Evolutionary conservation across 1,140 invertebrate species (phyloP).

Genomic region (Gonatopus flavifemur): DNA sequence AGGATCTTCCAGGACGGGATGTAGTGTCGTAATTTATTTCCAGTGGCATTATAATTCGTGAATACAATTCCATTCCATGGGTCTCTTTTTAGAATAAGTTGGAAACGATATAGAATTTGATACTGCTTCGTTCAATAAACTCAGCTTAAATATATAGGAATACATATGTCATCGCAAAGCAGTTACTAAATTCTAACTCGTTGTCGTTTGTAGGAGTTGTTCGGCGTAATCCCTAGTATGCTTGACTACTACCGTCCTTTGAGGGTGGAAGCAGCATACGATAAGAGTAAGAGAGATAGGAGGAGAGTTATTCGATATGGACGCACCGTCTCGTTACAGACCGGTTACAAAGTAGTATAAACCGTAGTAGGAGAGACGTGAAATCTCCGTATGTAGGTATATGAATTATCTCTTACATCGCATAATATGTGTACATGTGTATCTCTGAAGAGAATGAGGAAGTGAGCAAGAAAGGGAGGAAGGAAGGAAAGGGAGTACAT

Average conservation of each 20-base stretch:
- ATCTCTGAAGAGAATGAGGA: too few relatives aligned
- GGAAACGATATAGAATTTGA: conserved; percentile 44
- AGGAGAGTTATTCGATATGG: conserved; percentile 16
- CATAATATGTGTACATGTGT: conserved; percentile 1
- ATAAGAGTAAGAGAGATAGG: conserved; percentile 7
- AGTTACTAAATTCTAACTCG: conserved; percentile 49
- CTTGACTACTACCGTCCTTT: conserved; percentile 42
- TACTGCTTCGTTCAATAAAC: conserved; percentile 51
- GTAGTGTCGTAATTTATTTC: too few relatives aligned
- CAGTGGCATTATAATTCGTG: too few relatives aligned
- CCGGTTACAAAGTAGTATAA: too few relatives aligned
- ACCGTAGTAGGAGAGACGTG: conserved; percentile 24
- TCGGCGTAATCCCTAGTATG: conserved; percentile 49
- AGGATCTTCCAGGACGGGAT: too few relatives aligned
- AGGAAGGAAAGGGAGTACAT: background rate
- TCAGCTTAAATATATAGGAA: conserved; percentile 27
- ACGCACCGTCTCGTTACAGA: too few relatives aligned
- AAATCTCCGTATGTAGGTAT: too few relatives aligned
- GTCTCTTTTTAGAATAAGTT: too few relatives aligned
- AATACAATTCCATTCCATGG: too few relatives aligned
- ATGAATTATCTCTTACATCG: too few relatives aligned
- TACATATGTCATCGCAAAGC: conserved; percentile 32
- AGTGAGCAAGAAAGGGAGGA: background rate
- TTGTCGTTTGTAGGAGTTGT: conserved; percentile 45
- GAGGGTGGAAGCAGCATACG: conserved; percentile 39